Evolutionary conservation across 2,888 invertebrate species (phyloP), one percentile per base, ranked within the genome.

Genomic region (Ptycholaimellus sp.): DNA sequence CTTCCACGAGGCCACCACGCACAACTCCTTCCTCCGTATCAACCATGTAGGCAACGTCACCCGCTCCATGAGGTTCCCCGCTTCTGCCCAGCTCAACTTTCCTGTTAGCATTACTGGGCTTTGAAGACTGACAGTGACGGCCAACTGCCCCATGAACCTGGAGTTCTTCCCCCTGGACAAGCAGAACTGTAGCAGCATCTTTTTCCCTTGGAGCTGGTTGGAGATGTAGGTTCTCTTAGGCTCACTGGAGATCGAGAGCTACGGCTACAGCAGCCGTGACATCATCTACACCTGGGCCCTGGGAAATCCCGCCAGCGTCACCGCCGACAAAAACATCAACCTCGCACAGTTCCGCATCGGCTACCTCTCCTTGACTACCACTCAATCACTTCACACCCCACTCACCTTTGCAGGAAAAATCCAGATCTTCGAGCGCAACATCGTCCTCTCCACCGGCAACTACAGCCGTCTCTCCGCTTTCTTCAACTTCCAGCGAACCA

Each of bases 271-370:
- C 16, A 55, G 53, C 16, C 49, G 47, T 22, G 60, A 59, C 42
- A 57, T 60, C 29, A 45, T 49, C 19, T 60, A 60, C 44, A 52
- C 48, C 31, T 60, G 59, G 59, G 48, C 51, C 33, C 38, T 42
- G 4, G 45, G 31, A n/a, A 37, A 13, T 4, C 25, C 44, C 3
- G 49, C 50, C 32, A 44, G 52, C 18, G 56, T 59, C n/a, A 49
- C 48, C 14, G 49, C 56, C 19, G 53, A 54, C 36, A 49, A 50
- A 28, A 52, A 53, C 31, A 56, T 60, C 2, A 53, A 58, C 40
- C 42, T 59, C 36, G 60, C 59, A 2, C 59, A 60, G 44, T 59
- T 59, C 38, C 47, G 49, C 9, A 51, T 60, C 20, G 51, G 49
- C 21, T 30, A 30, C 31, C 11, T 18, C n/a, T 30, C 18, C 31